A percentile compares a stretch with the other conserved stretches of the same genome.
Conservation (phyloP, 92 coral and sea anemone species). For the Porites cylindrica region DNA sequence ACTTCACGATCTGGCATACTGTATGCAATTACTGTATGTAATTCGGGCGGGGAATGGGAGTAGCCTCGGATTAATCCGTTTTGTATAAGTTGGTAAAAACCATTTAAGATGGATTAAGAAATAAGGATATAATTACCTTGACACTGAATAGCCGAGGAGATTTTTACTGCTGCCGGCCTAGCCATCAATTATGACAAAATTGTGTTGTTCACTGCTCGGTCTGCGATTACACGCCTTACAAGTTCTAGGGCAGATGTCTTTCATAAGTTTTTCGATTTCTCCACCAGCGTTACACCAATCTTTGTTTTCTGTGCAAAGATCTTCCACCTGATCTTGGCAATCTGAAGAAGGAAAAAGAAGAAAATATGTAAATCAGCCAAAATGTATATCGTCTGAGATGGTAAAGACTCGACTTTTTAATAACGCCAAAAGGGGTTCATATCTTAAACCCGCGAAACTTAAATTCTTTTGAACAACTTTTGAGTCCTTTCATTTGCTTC, state of each 20-base stretch:
- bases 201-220: constrained; percentile 14
- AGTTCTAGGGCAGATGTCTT: constrained; percentile 37
- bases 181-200: constrained; percentile 19
- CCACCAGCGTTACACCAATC: not conserved
- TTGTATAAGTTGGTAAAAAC: too few relatives aligned
- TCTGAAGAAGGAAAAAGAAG: constrained; percentile 12
- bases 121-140: not conserved
- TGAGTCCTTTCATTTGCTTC: too few relatives aligned
- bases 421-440: too few relatives aligned
- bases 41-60: too few relatives aligned
- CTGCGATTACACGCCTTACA: constrained; percentile 15
- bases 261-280: not conserved
- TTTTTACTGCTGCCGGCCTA: not conserved
- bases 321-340: constrained; percentile 27
- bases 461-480: too few relatives aligned
- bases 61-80: too few relatives aligned
- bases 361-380: not conserved
- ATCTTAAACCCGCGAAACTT: too few relatives aligned
- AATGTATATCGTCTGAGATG: too few relatives aligned
- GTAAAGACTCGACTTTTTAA: too few relatives aligned
- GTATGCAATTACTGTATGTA: too few relatives aligned
- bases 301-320: constrained; percentile 22
- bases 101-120: too few relatives aligned
- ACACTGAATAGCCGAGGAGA: not conserved
- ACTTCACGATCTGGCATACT: too few relatives aligned